Percentiles rank a stretch among this genome's conserved stretches.
Evolutionary conservation across 1,140 invertebrate genomes (phyloP).

Genomic region (Ceratosolen solmsi): DNA sequence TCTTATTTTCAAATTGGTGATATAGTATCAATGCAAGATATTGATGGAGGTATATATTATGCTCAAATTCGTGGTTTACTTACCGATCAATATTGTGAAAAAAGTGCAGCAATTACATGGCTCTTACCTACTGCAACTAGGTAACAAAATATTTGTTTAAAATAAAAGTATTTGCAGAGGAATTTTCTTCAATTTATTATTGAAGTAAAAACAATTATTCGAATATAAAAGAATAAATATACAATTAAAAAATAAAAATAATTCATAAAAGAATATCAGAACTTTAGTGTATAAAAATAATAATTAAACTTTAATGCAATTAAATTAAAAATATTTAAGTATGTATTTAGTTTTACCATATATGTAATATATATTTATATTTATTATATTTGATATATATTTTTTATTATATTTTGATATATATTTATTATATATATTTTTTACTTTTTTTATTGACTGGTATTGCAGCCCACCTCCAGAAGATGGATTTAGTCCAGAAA

Average conservation of each 20-base stretch:
- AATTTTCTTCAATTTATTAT: not conserved
- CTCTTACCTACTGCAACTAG: conserved; percentile 86
- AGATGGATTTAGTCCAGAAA: conserved; percentile 89
- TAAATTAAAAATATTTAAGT: too few species aligned
- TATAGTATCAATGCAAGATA: conserved; percentile 89
- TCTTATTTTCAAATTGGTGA: conserved; percentile 92
- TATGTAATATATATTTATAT: too few species aligned
- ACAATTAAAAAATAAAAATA: too few species aligned
- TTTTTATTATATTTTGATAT: not conserved
- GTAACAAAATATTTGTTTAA: too few species aligned
- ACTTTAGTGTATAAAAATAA: too few species aligned
- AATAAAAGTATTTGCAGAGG: too few species aligned
- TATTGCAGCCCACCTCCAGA: conserved; percentile 80
- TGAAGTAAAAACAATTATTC: not conserved
- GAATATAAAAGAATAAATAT: too few species aligned
- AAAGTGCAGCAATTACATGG: conserved; percentile 95
- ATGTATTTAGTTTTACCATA: too few species aligned
- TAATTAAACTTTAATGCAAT: too few species aligned
- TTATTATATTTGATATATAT: not conserved
- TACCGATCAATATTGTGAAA: conserved; percentile 94
- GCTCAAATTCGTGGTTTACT: conserved; percentile 91
- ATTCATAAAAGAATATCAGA: not conserved
- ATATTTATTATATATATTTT: not conserved
- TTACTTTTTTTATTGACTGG: conserved; percentile 34
- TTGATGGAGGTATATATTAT: conserved; percentile 86